Evolutionary conservation across 2,888 invertebrate genomes (phyloP).

Genomic region (Drosophila vallismaia): DNA sequence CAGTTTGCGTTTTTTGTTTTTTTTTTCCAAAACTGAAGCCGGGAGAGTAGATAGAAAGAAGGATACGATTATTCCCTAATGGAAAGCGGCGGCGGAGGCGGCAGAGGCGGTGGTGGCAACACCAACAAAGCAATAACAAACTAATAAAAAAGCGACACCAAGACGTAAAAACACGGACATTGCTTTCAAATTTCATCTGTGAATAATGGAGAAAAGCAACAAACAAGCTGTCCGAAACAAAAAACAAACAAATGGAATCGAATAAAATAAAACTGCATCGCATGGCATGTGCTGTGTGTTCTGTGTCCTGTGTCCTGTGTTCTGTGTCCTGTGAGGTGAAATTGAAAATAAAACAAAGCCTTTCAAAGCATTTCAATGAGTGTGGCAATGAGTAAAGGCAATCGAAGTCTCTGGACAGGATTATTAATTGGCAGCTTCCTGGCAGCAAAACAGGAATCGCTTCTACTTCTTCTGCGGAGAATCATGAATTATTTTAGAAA

Average conservation of each 20-base stretch:
- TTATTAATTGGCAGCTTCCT: background rate
- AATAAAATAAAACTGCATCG: background rate
- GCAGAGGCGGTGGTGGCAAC: background rate
- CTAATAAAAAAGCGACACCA: conserved; percentile 4
- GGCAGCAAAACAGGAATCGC: too few relatives aligned
- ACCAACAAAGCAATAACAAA: conserved; percentile 9
- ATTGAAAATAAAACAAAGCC: background rate
- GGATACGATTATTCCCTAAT: too few relatives aligned
- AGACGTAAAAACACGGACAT: background rate
- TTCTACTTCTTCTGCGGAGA: background rate
- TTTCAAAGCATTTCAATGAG: background rate
- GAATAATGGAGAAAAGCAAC: conserved; percentile 40
- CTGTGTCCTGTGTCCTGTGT: too few relatives aligned
- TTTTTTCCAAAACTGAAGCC: too few relatives aligned
- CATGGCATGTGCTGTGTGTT: background rate
- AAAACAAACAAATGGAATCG: conserved; percentile 18
- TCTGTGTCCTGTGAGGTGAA: background rate
- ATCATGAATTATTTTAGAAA: background rate
- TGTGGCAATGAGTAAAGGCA: background rate
- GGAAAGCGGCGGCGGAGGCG: background rate
- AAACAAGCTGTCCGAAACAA: conserved; percentile 23
- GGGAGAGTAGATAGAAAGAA: too few relatives aligned
- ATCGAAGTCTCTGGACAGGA: background rate
- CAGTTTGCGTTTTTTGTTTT: too few relatives aligned
- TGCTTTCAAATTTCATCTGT: conserved; percentile 27